phyloP scores from a whole-genome alignment of 2,797 vertebrate genomes.

The Trematomus bernacchii region DNA sequence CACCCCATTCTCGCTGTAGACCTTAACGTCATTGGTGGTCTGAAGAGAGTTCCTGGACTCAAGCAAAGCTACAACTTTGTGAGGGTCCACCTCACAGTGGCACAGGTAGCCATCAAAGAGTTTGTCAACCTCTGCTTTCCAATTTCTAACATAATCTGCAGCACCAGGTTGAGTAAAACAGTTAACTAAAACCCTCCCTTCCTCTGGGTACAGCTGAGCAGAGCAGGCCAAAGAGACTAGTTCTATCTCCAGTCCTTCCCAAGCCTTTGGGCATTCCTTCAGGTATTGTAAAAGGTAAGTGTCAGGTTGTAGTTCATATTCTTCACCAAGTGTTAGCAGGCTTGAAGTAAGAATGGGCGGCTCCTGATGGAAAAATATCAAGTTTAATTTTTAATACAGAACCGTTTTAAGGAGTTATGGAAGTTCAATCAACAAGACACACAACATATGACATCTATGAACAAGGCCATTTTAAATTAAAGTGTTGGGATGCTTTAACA shows the following conservation, averaged over 20 bases:
- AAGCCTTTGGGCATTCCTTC: constrained; percentile 45
- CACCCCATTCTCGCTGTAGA: constrained; percentile 52
- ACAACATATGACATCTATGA: too few species aligned
- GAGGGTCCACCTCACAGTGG: constrained; percentile 56
- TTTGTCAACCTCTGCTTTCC: constrained; percentile 46
- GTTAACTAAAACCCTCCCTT: constrained; percentile 43
- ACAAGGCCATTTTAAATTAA: neutral
- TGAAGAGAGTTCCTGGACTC: constrained; percentile 16
- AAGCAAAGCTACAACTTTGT: constrained; percentile 56
- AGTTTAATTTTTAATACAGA: neutral
- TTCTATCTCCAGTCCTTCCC: constrained; percentile 21
- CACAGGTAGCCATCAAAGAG: constrained; percentile 55
- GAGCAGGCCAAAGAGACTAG: constrained; percentile 44
- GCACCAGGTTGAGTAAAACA: neutral
- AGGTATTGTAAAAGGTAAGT: constrained; percentile 42
- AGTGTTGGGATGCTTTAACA: neutral
- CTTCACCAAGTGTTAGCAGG: too few species aligned
- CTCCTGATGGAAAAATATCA: constrained; percentile 27
- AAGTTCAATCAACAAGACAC: neutral
- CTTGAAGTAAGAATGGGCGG: neutral
- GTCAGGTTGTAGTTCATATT: constrained; percentile 41
- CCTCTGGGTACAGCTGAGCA: constrained; percentile 51
- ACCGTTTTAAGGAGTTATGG: neutral
- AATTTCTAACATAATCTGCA: constrained; percentile 8
- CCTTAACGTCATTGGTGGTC: constrained; percentile 43